These are phyloP conservation scores for Xiphorhynchus elegans DNA, from an alignment of 2,113 vertebrate genomes.

Conservation along the genomic window DNA sequence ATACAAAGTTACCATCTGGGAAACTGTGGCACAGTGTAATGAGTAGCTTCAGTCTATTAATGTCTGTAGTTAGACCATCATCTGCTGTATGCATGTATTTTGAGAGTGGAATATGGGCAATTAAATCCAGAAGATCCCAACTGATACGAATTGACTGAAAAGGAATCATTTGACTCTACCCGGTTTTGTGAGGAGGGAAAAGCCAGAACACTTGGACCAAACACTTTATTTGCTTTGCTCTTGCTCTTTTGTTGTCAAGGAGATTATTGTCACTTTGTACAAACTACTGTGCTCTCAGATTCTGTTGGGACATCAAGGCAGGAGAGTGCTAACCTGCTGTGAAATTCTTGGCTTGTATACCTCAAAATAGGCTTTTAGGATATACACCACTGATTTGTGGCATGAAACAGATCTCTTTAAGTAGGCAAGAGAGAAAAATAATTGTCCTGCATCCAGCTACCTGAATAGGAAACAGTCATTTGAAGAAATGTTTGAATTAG, in stretches of 20 bases:
- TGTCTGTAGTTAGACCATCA: background rate
- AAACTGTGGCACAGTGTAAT: background rate
- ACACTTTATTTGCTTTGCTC: background rate
- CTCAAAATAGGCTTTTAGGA: background rate
- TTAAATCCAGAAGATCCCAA: background rate
- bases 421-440: slow-evolving; percentile 29
- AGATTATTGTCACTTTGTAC: background rate
- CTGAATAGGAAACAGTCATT: background rate
- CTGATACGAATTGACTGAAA: background rate
- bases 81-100: background rate
- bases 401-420: background rate
- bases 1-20: background rate
- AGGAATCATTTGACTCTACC: background rate
- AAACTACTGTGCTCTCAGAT: background rate
- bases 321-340: background rate
- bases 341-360: background rate
- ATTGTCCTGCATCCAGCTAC: background rate
- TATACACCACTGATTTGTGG: background rate
- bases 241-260: background rate
- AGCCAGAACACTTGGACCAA: background rate
- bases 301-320: background rate
- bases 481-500: background rate
- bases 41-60: background rate
- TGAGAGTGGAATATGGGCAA: background rate
- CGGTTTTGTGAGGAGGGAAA: background rate